Evolutionary conservation across 2,113 vertebrate genomes (phyloP).

Genomic region (Condylura cristata): DNA sequence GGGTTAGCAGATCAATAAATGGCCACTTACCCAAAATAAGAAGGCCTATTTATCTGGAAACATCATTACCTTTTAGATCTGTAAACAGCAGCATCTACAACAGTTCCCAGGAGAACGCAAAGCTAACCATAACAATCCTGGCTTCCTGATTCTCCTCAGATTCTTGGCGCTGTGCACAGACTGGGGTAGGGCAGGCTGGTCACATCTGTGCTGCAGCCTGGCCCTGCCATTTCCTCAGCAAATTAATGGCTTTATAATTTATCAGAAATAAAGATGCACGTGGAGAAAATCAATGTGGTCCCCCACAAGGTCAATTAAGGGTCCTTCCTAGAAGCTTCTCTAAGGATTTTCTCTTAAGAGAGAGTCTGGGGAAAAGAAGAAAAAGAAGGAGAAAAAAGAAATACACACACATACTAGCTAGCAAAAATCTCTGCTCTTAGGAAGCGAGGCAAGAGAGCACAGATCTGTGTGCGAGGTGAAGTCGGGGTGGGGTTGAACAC

Average conservation of each 20-base stretch:
- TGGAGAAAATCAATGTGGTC: conserved; percentile 96
- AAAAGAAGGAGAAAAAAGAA: not conserved
- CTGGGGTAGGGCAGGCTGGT: conserved; percentile 91
- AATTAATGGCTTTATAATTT: conserved; percentile 99
- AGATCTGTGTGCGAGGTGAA: conserved; percentile 61
- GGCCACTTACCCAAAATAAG: conserved; percentile 90
- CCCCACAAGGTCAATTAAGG: conserved; percentile 98
- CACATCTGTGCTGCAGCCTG: conserved; percentile 97
- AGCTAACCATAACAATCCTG: conserved; percentile 94
- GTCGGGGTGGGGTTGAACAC: not conserved
- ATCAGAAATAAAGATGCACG: conserved; percentile 98
- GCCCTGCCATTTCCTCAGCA: conserved; percentile 97
- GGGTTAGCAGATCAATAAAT: conserved; percentile 88
- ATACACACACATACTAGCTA: not conserved
- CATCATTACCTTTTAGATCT: conserved; percentile 92
- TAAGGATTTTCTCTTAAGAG: conserved; percentile 85
- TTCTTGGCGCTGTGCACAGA: conserved; percentile 90
- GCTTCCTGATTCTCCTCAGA: conserved; percentile 91
- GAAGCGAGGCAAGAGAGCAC: conserved; percentile 67
- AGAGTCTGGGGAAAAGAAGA: conserved; percentile 65
- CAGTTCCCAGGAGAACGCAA: conserved; percentile 91
- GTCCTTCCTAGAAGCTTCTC: conserved; percentile 88
- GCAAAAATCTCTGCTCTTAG: conserved; percentile 74
- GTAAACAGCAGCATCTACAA: conserved; percentile 93
- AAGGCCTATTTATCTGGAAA: conserved; percentile 90